Conservation (phyloP, 2,888 invertebrate species). For the Holacanthella duospinosa region DNA sequence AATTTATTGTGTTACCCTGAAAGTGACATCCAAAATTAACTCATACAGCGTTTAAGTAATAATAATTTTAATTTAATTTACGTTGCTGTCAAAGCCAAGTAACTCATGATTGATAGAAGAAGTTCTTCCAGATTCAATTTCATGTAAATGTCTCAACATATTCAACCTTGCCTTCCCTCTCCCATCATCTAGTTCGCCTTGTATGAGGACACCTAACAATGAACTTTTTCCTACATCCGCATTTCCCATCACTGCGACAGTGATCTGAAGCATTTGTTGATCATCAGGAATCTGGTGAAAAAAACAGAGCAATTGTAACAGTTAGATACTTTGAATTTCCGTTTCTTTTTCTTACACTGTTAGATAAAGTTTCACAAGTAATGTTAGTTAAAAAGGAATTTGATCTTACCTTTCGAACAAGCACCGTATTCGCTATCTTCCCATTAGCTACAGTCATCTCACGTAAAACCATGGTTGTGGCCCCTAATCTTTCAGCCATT, state of each 20-base stretch:
- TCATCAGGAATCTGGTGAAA: conserved; percentile 58
- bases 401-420: conserved; percentile 63
- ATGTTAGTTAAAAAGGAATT: background rate
- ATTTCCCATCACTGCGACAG: conserved; percentile 87
- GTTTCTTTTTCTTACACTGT: too few species aligned
- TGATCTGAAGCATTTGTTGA: conserved; percentile 75
- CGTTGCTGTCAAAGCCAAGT: conserved; percentile 80
- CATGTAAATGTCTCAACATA: conserved; percentile 85
- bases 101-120: conserved; percentile 94
- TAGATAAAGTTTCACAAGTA: background rate
- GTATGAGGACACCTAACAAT: conserved; percentile 84
- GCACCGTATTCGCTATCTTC: conserved; percentile 57
- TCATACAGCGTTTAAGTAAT: background rate
- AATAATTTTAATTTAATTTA: conserved; percentile 31
- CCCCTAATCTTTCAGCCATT: conserved; percentile 81
- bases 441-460: conserved; percentile 48
- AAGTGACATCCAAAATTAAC: conserved; percentile 16
- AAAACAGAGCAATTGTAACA: background rate
- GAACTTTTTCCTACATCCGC: conserved; percentile 57
- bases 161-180: conserved; percentile 86
- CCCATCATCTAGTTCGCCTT: conserved; percentile 92
- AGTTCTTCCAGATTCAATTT: conserved; percentile 85
- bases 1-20: conserved; percentile 72
- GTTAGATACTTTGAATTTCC: too few species aligned
- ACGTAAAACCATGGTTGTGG: conserved; percentile 63